Base-by-base conservation (phyloP, 2,888 invertebrate genomes). In the Athalia circularis region DNA sequence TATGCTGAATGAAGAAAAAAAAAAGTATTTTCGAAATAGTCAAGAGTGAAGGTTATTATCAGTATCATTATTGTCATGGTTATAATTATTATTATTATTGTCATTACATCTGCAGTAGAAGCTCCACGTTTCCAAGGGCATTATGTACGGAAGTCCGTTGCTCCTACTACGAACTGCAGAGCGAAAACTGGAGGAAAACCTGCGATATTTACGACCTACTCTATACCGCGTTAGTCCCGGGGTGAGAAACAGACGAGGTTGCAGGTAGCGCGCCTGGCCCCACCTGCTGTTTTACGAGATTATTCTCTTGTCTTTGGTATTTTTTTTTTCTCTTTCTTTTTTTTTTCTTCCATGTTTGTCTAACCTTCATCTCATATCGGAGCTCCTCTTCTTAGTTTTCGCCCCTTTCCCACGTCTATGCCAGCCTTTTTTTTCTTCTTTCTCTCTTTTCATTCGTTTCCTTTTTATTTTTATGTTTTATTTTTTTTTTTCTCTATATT, bases 161-260 rank as follows among this genome's bases (percentile, higher is more conserved):
- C 2, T 29, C 29, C 29, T 29, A 29, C 29, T 29, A 29, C 29
- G 1, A 0, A 29, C 29, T 29, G 29, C 2, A 29, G 29, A 29
- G 29, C 29, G 29, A 29, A 29, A 29, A 29, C 29, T 29, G 29
- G 29, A 29, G 29, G 3, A 68, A 68, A 68, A 68, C 52, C 68
- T 68, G 68, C 52, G 68, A 68, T 68, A 68, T 68, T 68, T 68
- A 68, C 68, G 68, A 68, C 68, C 68, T 68, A 68, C 68, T 68
- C 68, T 68, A 70, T 70, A 70, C 54, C 70, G 43, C 70, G 70
- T 70, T 68, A 70, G 70, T 70, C 70, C 52, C 50, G 57, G 43
- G 70, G 43, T 70, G 57, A 54, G 45, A 70, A 11, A 45, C 70
- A 50, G 15, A 7, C 8, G 43, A 59, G 57, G 54, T 59, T 57